Conservation (phyloP, 2,888 invertebrate species). For the Vandiemenella viatica region DNA sequence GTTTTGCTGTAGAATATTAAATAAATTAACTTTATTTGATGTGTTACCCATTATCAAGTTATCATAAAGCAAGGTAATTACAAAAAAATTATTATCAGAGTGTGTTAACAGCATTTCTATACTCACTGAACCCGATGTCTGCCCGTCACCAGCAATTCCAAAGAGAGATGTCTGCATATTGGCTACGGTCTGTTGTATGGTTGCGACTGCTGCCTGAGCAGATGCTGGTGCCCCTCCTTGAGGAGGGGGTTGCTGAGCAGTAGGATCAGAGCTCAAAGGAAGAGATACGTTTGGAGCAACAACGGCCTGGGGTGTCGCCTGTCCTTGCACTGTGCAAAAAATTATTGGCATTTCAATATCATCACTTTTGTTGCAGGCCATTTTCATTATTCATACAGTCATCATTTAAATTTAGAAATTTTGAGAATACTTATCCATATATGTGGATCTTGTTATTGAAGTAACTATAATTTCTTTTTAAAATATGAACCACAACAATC, state of each 20-base stretch:
- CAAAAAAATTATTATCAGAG: no score
- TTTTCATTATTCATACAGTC: no score
- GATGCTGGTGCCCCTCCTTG: constrained; percentile 20
- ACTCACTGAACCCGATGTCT: background rate
- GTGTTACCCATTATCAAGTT: no score
- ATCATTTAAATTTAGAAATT: background rate
- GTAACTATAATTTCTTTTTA: background rate
- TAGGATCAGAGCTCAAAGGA: constrained; percentile 37
- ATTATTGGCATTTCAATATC: no score
- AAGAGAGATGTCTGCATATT: constrained; percentile 32
- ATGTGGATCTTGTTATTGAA: no score
- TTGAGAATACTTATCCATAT: background rate
- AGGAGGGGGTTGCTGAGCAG: constrained; percentile 22
- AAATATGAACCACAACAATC: background rate
- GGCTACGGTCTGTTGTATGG: constrained; percentile 31
- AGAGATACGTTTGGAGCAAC: constrained; percentile 35
- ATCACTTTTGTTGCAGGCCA: no score
- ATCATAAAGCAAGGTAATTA: no score
- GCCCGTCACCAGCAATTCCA: constrained; percentile 24
- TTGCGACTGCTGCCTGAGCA: constrained; percentile 31
- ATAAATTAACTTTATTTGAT: no score
- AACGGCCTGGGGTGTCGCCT: constrained; percentile 14
- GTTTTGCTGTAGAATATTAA: no score
- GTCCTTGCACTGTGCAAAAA: background rate
- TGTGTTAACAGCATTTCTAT: no score